A percentile compares a stretch with the other conserved stretches of the same genome.
These are phyloP conservation scores for Drosophila guanche DNA, from an alignment of 1,140 invertebrate species.

Conservation along the genomic window DNA sequence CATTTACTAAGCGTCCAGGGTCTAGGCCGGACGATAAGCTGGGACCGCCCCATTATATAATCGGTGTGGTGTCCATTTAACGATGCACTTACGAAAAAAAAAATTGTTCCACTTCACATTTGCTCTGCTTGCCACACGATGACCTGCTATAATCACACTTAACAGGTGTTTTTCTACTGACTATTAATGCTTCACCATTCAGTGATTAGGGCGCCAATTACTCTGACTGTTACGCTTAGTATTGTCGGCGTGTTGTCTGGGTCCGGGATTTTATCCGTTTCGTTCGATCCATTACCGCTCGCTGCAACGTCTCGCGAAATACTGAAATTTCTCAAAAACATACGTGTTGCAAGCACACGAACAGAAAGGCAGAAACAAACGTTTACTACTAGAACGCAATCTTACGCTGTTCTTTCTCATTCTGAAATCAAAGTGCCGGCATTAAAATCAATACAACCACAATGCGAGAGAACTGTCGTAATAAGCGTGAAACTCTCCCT, in stretches of 20 bases:
- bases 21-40: conserved; percentile 32
- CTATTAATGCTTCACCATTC: conserved; percentile 7
- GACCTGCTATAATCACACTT: conserved; percentile 21
- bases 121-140: neutral
- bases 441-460: conserved; percentile 46
- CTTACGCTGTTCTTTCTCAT: conserved; percentile 41
- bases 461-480: conserved; percentile 3
- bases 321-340: conserved; percentile 52
- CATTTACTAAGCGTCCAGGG: conserved; percentile 35
- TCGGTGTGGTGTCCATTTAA: conserved; percentile 20
- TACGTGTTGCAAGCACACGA: conserved; percentile 19
- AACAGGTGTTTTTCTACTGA: conserved; percentile 25
- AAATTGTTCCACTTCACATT: neutral
- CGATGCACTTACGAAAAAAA: conserved; percentile 12
- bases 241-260: conserved; percentile 2
- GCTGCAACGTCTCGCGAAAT: conserved; percentile 42
- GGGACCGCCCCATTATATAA: conserved; percentile 49
- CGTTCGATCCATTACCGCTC: conserved; percentile 40
- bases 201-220: conserved; percentile 12
- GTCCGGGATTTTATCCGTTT: neutral
- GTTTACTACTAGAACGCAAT: conserved; percentile 19
- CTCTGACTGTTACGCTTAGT: neutral
- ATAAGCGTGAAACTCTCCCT: neutral
- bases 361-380: conserved; percentile 27
- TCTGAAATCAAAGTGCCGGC: conserved; percentile 49